phyloP scores from a whole-genome alignment of 2,888 invertebrate genomes.

The Morpho achilles region DNA sequence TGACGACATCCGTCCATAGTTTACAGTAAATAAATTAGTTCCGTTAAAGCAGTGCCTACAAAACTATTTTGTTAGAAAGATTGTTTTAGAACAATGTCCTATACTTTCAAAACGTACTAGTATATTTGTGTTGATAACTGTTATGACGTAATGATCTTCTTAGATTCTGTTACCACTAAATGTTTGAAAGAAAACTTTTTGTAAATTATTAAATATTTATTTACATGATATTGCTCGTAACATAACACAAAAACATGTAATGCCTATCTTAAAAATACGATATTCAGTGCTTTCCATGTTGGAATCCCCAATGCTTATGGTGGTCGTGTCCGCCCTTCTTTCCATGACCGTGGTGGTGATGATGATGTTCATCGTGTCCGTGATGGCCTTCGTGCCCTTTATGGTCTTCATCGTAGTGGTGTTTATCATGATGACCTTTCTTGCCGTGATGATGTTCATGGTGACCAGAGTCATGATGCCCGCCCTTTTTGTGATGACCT shows the following conservation, averaged over 20 bases:
- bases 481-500: constrained; percentile 89
- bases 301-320: constrained; percentile 87
- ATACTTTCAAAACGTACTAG: too few relatives aligned
- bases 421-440: constrained; percentile 89
- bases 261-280: constrained; percentile 44
- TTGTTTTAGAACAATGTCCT: background rate
- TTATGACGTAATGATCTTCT: too few relatives aligned
- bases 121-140: too few relatives aligned
- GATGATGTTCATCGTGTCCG: constrained; percentile 86
- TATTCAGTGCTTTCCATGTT: constrained; percentile 75
- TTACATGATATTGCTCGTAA: constrained; percentile 49
- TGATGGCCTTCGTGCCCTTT: constrained; percentile 89
- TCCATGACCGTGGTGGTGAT: constrained; percentile 86
- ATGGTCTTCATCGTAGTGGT: constrained; percentile 88
- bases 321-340: constrained; percentile 88
- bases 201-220: constrained; percentile 42
- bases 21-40: constrained; percentile 65
- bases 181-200: background rate
- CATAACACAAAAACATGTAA: constrained; percentile 48
- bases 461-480: constrained; percentile 86
- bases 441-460: constrained; percentile 89
- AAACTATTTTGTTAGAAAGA: constrained; percentile 5
- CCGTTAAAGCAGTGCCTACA: constrained; percentile 39
- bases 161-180: background rate
- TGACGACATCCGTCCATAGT: constrained; percentile 69